A percentile compares a stretch with the other conserved stretches of the same genome.
Evolutionary conservation across 2,888 invertebrate genomes (phyloP).

Genomic region (Iselma pallidipennis): DNA sequence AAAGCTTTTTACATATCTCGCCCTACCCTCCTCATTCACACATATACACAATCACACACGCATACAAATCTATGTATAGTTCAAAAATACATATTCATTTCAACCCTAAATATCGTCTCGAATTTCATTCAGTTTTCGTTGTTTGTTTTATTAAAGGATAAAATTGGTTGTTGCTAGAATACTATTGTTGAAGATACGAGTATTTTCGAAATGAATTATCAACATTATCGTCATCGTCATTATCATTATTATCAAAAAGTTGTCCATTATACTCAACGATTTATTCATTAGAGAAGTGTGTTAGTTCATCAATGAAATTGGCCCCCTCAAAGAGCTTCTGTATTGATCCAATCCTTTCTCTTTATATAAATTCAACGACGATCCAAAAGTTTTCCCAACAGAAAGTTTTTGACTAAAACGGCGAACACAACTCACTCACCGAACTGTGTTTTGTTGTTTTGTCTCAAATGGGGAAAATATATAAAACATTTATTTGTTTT

Average conservation of each 20-base stretch:
- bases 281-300: not conserved
- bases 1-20: slow-evolving; percentile 10
- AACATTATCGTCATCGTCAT: not conserved
- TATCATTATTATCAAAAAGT: not conserved
- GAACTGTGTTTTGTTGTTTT: not conserved
- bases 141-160: no score
- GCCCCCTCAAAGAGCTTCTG: not conserved
- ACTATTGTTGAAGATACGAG: no score
- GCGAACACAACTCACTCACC: no score
- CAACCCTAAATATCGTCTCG: slow-evolving; percentile 6
- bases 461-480: not conserved
- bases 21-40: not conserved
- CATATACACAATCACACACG: no score
- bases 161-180: no score
- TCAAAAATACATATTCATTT: not conserved
- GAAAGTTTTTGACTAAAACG: not conserved
- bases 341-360: not conserved
- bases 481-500: slow-evolving; percentile 5
- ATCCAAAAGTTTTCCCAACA: not conserved
- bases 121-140: not conserved
- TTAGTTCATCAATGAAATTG: not conserved
- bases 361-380: not conserved
- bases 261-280: not conserved
- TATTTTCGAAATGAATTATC: no score
- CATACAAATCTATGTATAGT: no score